Conservation (phyloP, 2,888 invertebrate species). For the Helicoverpa assulta region DNA sequence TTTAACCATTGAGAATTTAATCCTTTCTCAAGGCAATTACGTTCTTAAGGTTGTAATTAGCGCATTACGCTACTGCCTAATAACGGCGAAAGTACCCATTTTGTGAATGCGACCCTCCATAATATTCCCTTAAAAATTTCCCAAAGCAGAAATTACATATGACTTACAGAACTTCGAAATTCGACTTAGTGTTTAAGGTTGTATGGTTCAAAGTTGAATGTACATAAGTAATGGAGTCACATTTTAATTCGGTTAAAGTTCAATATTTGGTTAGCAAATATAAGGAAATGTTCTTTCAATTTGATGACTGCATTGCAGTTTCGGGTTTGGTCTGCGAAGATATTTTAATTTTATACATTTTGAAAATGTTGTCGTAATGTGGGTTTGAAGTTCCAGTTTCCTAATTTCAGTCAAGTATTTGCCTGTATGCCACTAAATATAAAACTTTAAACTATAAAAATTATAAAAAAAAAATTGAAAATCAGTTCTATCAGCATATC, state of each 20-base stretch:
- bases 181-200: rapidly evolving
- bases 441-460: too few relatives aligned
- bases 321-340: slow-evolving; percentile 5
- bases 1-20: slow-evolving; percentile 22
- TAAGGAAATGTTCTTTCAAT: slow-evolving; percentile 45
- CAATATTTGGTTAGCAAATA: slow-evolving; percentile 54
- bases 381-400: background rate
- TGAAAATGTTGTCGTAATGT: background rate
- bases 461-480: too few relatives aligned
- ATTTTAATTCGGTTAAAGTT: slow-evolving; percentile 54
- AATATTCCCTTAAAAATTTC: slow-evolving; percentile 53
- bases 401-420: too few relatives aligned
- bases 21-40: slow-evolving; percentile 30
- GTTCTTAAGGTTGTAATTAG: slow-evolving; percentile 53
- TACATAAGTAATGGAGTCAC: slow-evolving; percentile 20
- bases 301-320: slow-evolving; percentile 57
- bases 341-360: slow-evolving; percentile 23
- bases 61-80: slow-evolving; percentile 35
- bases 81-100: slow-evolving; percentile 45
- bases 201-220: slow-evolving; percentile 10
- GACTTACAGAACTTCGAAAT: slow-evolving; percentile 4
- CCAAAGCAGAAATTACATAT: slow-evolving; percentile 42
- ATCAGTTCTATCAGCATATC: too few relatives aligned
- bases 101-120: slow-evolving; percentile 22
- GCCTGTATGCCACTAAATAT: too few relatives aligned